Base-by-base conservation (phyloP, 2,113 vertebrate species). In the Cynocephalus volans region DNA sequence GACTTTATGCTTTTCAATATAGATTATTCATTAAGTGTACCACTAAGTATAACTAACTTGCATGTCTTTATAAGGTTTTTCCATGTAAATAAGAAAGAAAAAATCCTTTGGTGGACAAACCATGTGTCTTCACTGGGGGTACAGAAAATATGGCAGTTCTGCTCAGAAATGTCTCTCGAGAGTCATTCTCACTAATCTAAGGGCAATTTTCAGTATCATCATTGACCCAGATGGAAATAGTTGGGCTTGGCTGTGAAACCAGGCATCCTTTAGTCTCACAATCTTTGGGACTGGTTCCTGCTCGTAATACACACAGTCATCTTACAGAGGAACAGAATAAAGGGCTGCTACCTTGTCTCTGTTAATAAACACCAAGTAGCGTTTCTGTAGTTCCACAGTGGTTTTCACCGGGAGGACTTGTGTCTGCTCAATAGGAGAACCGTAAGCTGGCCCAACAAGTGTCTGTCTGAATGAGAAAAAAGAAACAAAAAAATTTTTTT, bases 321-420 rank as follows among this genome's bases (percentile, higher is more conserved):
- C 41, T 54, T 7, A 48, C n/a, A 1, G 72, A 67, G 41, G 23
- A 14, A 1, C 77, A n/a, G 56, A 54, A 19, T 1, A 15, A 17
- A 21, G 70, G n/a, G 18, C 48, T 17, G 79, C 0, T 98, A 99
- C 99, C 99, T 99, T 99, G 98, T 99, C 98, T 75, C 98, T 98
- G 94, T 99, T 99, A 52, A 99, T 98, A 97, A 99, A 99, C 0
- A 98, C 99, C 98, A 99, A 83, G 93, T 99, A 99, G 92, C 93
- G 86, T 5, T 98, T 99, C 95, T 97, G 98, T 0, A 97, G 91
- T 3, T 99, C 98, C 0, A 26, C 9, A 17, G 96, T 60, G 28
- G 94, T 97, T 45, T 79, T 95, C 15, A 62, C 84, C 0, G 99
- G 99, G 15, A 99, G 98, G 58, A 99, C 94, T 45, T 98, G 95